Base-by-base conservation (phyloP, 2,888 invertebrate species). In the Ophioninae sp. region DNA sequence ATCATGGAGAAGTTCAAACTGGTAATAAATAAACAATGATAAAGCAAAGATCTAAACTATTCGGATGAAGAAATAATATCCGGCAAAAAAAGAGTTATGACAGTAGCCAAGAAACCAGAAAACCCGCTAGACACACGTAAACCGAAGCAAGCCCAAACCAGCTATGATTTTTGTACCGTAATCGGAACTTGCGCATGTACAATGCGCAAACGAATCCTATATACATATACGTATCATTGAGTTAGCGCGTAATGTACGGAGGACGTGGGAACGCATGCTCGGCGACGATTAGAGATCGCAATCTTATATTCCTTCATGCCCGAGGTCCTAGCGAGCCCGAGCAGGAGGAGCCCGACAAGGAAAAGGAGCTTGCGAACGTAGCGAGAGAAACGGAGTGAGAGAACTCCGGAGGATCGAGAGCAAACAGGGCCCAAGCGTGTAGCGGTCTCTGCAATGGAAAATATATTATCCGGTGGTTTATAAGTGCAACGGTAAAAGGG, bases 231-330 rank as follows among this genome's bases (percentile, higher is more conserved):
- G 39, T 69, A 61, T 50, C 44, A 44, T 44, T 44, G 13, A 13
- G 13, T 17, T 8, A 7, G 44, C 44, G 10, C 30, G 59, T 21
- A 13, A 44, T 41, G 61, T 62, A 73, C 39, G 41, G 73, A 62
- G 81, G 81, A 83, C 83, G 83, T 83, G 83, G 83, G 83, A 83
- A 81, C 81, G 80, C 80, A 77, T 73, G 81, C 77, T 78, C 81
- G 77, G 81, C 69, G 80, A 78, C 83, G 83, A 83, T 83, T 83
- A 81, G 81, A 83, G 83, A 83, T 83, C 69, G 81, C 81, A 81
- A 83, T 83, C 83, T 44, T 3, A 39, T 44, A 44, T 81, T 67
- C 10, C 30, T 81, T 59, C 74, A 21, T 67, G 67, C 67, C 44
- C 61, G 59, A 13, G 73, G 59, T 61, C 30, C 50, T 21, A n/a